Base-by-base conservation (phyloP, 2,797 vertebrate genomes). In the Corythornis leucogaster region DNA sequence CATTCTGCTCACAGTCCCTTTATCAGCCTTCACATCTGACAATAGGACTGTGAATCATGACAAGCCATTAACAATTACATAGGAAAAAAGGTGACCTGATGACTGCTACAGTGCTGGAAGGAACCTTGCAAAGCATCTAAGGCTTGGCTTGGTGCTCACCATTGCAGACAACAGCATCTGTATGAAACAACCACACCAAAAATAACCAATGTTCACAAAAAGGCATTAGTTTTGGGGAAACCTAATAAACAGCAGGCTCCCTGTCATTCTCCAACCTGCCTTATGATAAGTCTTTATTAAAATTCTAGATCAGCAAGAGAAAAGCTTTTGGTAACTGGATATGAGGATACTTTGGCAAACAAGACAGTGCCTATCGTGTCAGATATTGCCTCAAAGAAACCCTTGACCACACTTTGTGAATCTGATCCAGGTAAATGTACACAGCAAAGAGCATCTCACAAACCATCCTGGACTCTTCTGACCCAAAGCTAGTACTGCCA, bases 11-110 rank as follows among this genome's bases (percentile, higher is more conserved):
- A 5, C 51, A 16, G 22, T 15, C 43, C 43, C 40, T 73, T 66
- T 85, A 70, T 93, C 78, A 59, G 22, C 53, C 64, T 64, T 55
- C 43, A 30, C 40, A 85, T 95, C 87, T 66, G 82, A 87, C 73
- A 62, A 33, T 35, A 55, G 33, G 24, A 19, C 68, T 50, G 9
- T 0, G 4, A 51, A 79, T 67, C 77, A 7, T 2, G 8, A 33
- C 17, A 14, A 80, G 45, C 20, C 46, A 30, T 80, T 18, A 58
- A 62, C 24, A 54, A 26, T 59, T 70, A 74, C 4, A 5, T 16
- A 51, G 62, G 69, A 69, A 53, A 66, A 92, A 89, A 25, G 38
- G 38, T n/a, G 82, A 74, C 69, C 45, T 17, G 7, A 1, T 11
- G 33, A 45, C n/a, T 28, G 22, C 55, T 2, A 2, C 5, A 46